Evolutionary conservation across 2,888 invertebrate genomes (phyloP).

Genomic region (Pimpla rufipes): DNA sequence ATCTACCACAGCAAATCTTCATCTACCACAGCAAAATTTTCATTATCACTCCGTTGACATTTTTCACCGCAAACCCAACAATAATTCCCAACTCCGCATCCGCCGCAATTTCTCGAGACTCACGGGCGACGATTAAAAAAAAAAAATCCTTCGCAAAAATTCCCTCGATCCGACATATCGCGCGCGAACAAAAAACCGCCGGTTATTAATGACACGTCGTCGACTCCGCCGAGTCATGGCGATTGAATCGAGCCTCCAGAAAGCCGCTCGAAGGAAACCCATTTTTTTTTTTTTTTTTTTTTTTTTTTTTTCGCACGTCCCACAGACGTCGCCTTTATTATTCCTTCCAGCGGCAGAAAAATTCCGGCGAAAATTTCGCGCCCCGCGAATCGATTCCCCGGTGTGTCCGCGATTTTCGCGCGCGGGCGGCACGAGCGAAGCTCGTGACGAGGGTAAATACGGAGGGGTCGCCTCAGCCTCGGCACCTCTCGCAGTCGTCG

Average conservation of each 20-base stretch:
- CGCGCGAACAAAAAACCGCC: not conserved
- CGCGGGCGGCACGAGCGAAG: conserved; percentile 22
- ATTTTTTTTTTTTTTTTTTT: not conserved
- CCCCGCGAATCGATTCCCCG: conserved; percentile 50
- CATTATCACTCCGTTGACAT: too few species aligned
- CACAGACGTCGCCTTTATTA: not conserved
- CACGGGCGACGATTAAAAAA: too few species aligned
- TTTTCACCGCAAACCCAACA: too few species aligned
- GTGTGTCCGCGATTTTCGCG: conserved; percentile 38
- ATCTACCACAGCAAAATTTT: too few species aligned
- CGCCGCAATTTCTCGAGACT: too few species aligned
- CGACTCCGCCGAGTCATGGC: conserved; percentile 58
- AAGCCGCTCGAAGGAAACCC: not conserved
- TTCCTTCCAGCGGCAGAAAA: not conserved
- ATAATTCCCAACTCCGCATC: too few species aligned
- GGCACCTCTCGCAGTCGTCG: conserved; percentile 28
- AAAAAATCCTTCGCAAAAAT: too few species aligned
- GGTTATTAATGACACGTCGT: conserved; percentile 54
- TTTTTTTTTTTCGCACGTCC: not conserved
- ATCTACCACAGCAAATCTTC: too few species aligned
- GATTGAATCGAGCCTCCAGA: conserved; percentile 36
- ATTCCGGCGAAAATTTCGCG: not conserved
- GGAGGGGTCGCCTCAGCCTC: conserved; percentile 33
- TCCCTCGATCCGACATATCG: too few species aligned
- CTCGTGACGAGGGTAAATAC: conserved; percentile 68